Evolutionary conservation across 2,113 vertebrate genomes (phyloP).

Genomic region (Paratilapia polleni): DNA sequence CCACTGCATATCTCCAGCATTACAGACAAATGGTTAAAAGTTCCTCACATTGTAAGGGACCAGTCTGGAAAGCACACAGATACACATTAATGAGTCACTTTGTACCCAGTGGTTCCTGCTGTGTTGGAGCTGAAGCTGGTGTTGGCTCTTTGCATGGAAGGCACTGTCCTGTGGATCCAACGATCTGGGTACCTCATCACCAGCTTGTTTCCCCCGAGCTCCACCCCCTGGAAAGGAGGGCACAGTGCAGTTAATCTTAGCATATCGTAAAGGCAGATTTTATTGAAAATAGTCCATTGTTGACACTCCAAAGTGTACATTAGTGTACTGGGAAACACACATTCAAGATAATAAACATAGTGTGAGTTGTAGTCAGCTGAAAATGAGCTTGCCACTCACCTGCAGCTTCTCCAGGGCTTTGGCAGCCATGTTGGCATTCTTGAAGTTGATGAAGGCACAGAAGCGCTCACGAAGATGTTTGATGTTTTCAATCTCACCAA

Average conservation of each 20-base stretch:
- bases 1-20: no score
- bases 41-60: background rate
- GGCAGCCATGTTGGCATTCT: slow-evolving; percentile 66
- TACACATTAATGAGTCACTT: background rate
- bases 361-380: background rate
- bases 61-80: background rate
- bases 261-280: background rate
- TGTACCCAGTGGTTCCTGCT: background rate
- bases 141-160: slow-evolving; percentile 11
- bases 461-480: slow-evolving; percentile 61
- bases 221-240: slow-evolving; percentile 64
- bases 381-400: slow-evolving; percentile 12
- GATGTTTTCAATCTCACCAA: slow-evolving; percentile 69
- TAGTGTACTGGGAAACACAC: fast-evolving
- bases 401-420: slow-evolving; percentile 67
- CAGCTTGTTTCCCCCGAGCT: slow-evolving; percentile 74
- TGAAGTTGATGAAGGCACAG: slow-evolving; percentile 79
- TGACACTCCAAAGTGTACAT: fast-evolving
- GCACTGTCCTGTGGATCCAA: slow-evolving; percentile 44
- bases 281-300: background rate
- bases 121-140: background rate
- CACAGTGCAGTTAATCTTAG: background rate
- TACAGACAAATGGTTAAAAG: no score
- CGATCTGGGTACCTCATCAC: slow-evolving; percentile 80
- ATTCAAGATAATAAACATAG: background rate